Conservation (phyloP, 1,140 invertebrate genomes). For the Drosophila kurseongensis region DNA sequence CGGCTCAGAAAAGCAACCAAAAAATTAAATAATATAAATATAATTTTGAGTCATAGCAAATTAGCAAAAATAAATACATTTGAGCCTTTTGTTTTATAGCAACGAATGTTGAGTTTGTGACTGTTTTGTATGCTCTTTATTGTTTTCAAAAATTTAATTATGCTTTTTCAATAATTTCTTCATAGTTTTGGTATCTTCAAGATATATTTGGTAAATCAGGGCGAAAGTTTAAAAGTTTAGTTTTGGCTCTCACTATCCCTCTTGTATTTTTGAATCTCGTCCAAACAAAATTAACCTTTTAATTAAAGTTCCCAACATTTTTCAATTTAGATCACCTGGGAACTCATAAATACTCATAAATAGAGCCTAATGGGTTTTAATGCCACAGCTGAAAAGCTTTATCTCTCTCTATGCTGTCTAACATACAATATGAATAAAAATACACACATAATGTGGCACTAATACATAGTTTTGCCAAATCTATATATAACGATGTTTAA, state of each 20-base stretch:
- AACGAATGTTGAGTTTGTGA: not conserved
- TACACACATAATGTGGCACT: slow-evolving; percentile 33
- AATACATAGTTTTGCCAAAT: slow-evolving; percentile 48
- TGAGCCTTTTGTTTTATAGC: slow-evolving; percentile 14
- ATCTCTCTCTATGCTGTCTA: slow-evolving; percentile 28
- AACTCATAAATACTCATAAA: slow-evolving; percentile 42
- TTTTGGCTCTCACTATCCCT: too few relatives aligned
- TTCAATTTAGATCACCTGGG: slow-evolving; percentile 4
- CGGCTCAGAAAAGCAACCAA: slow-evolving; percentile 8
- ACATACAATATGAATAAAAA: slow-evolving; percentile 34
- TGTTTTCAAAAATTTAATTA: not conserved
- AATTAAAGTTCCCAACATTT: slow-evolving; percentile 2
- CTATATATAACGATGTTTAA: slow-evolving; percentile 67
- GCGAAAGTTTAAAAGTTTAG: too few relatives aligned
- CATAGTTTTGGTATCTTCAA: too few relatives aligned
- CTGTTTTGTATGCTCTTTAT: slow-evolving; percentile 5
- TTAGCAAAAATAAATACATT: slow-evolving; percentile 31
- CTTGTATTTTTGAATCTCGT: not conserved
- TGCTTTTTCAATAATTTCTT: too few relatives aligned
- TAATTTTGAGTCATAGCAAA: slow-evolving; percentile 45
- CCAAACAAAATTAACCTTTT: slow-evolving; percentile 7
- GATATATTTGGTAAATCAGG: too few relatives aligned
- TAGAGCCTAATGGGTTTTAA: slow-evolving; percentile 51
- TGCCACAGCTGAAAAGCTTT: slow-evolving; percentile 60
- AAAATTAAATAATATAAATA: slow-evolving; percentile 39